Conservation (phyloP, 2,797 vertebrate species). For the Sebastes matsubarae region DNA sequence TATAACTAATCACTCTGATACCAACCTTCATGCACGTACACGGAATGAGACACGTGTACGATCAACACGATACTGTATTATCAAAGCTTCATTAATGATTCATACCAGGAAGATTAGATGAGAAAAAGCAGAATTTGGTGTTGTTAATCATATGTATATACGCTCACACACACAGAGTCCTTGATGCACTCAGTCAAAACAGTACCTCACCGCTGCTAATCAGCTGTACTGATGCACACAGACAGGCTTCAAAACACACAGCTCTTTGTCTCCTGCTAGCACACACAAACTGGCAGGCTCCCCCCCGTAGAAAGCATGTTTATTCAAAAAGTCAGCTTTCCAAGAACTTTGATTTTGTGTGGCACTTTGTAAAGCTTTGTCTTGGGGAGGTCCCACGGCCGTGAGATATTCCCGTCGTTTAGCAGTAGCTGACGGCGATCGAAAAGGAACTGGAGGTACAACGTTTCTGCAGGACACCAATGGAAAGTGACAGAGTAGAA, state of each 20-base stretch:
- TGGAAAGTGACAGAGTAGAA: conserved; percentile 36
- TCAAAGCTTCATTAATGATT: not conserved
- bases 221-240: conserved; percentile 53
- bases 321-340: conserved; percentile 38
- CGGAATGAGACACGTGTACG: conserved; percentile 4
- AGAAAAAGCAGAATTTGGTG: not conserved
- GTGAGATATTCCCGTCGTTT: conserved; percentile 16
- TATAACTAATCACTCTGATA: conserved; percentile 40
- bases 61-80: not conserved
- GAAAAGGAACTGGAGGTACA: conserved; percentile 13
- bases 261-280: conserved; percentile 43
- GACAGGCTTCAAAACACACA: conserved; percentile 37
- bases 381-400: not conserved
- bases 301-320: conserved; percentile 10
- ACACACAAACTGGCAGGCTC: conserved; percentile 23
- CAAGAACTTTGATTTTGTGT: conserved; percentile 29
- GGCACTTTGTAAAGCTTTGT: conserved; percentile 8
- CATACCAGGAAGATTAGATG: not conserved
- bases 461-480: conserved; percentile 19
- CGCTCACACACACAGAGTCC: not conserved
- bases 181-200: conserved; percentile 39
- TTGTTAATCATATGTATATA: not conserved
- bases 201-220: conserved; percentile 33
- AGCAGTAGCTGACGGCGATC: conserved; percentile 1
- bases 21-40: conserved; percentile 20